Percentiles rank a stretch among this genome's conserved stretches.
Conservation (phyloP, 2,888 invertebrate genomes). For the Coleophora deauratella region DNA sequence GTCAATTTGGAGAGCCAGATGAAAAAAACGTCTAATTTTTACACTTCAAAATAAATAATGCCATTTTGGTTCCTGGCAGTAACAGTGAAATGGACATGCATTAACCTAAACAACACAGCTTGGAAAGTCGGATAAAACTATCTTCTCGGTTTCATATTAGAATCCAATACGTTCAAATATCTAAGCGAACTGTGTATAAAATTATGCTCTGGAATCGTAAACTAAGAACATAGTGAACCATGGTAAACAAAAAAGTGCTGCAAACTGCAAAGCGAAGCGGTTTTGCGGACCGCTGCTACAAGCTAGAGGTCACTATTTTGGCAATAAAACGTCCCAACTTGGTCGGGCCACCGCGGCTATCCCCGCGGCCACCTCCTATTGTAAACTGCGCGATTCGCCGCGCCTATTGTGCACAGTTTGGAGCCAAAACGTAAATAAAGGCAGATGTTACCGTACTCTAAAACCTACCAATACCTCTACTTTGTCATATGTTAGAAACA, state of each 20-base stretch:
- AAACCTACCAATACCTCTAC: slow-evolving; percentile 27
- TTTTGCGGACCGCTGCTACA: slow-evolving; percentile 7
- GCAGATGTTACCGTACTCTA: slow-evolving; percentile 70
- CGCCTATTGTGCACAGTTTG: slow-evolving; percentile 63
- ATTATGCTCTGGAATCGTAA: too few relatives aligned
- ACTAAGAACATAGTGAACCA: too few relatives aligned
- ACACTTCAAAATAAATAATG: too few relatives aligned
- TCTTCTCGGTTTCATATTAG: too few relatives aligned
- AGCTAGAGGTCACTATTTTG: slow-evolving; percentile 46
- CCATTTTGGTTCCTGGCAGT: not conserved
- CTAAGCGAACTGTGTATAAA: too few relatives aligned
- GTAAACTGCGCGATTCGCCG: slow-evolving; percentile 55
- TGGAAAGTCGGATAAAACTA: too few relatives aligned
- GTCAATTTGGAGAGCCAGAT: too few relatives aligned
- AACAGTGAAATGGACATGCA: too few relatives aligned
- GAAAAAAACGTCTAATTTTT: too few relatives aligned
- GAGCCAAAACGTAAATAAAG: slow-evolving; percentile 72
- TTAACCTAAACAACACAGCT: too few relatives aligned
- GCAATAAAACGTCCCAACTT: slow-evolving; percentile 33
- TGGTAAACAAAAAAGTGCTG: too few relatives aligned
- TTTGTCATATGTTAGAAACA: not conserved
- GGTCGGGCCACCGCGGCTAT: slow-evolving; percentile 21
- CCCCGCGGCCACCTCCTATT: slow-evolving; percentile 37
- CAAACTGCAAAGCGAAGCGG: slow-evolving; percentile 8
- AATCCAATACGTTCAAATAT: too few relatives aligned